A percentile compares a stretch with the other conserved stretches of the same genome.
Evolutionary conservation across 2,113 vertebrate genomes (phyloP).

Genomic region (Melanerpes aurifrons): DNA sequence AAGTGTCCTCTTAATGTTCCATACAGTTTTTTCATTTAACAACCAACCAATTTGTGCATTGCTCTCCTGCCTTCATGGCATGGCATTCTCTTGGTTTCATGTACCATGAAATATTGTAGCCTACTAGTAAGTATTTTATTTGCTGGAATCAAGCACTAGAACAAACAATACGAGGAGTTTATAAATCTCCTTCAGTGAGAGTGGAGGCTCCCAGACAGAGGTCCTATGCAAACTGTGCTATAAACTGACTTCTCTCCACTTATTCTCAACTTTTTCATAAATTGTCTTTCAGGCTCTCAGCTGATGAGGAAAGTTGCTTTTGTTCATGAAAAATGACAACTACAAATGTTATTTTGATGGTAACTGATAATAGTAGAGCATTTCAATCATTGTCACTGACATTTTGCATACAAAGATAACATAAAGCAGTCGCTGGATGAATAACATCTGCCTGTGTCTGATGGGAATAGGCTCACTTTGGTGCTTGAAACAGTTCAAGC

Average conservation of each 20-base stretch:
- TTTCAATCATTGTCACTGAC: background rate
- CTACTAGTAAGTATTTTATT: background rate
- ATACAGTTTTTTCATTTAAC: background rate
- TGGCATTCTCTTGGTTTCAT: background rate
- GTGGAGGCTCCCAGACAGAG: background rate
- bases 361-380: background rate
- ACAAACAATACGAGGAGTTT: background rate
- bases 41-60: background rate
- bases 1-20: background rate
- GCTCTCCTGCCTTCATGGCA: background rate
- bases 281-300: background rate
- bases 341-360: background rate
- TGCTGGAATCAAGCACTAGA: background rate
- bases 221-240: background rate
- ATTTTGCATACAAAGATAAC: background rate
- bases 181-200: background rate
- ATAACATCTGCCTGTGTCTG: background rate
- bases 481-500: rapidly evolving
- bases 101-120: background rate
- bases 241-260: background rate
- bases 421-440: background rate
- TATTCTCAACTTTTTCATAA: background rate
- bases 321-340: background rate
- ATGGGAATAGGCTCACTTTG: background rate
- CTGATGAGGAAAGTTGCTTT: background rate